Evolutionary conservation across 2,113 vertebrate species (phyloP).

Genomic region (Toxotes jaculatrix): DNA sequence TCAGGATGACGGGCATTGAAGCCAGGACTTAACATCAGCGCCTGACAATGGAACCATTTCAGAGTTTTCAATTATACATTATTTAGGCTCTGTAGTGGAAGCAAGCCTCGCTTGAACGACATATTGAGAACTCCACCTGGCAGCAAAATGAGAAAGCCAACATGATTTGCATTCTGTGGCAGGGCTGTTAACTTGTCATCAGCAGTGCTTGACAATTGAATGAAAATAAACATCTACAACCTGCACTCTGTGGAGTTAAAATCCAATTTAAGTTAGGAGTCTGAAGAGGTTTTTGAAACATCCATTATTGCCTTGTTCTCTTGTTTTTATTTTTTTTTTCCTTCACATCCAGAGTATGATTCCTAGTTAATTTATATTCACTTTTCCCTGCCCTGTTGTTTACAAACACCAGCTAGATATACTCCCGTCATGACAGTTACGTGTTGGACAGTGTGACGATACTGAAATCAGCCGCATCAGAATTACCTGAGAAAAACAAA

Average conservation of each 20-base stretch:
- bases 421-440: not conserved
- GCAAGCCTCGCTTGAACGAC: conserved; percentile 61
- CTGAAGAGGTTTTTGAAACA: conserved; percentile 61
- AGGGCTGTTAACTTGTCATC: conserved; percentile 78
- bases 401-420: conserved; percentile 40
- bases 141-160: conserved; percentile 70
- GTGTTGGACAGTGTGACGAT: conserved; percentile 9
- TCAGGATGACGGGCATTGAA: conserved; percentile 67
- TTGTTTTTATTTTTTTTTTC: conserved; percentile 36
- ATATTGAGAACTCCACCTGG: conserved; percentile 74
- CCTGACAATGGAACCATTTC: conserved; percentile 67
- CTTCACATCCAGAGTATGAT: conserved; percentile 34
- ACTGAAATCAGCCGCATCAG: not conserved
- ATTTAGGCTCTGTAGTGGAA: conserved; percentile 62
- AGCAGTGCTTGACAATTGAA: conserved; percentile 69
- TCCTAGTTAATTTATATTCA: conserved; percentile 41
- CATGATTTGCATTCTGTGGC: conserved; percentile 70
- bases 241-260: conserved; percentile 65
- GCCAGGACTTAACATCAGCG: conserved; percentile 53
- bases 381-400: conserved; percentile 32
- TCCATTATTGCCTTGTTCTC: conserved; percentile 56
- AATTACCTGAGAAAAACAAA: not conserved
- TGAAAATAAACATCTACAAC: conserved; percentile 74
- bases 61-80: conserved; percentile 70
- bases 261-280: conserved; percentile 68